A percentile compares a stretch with the other conserved stretches of the same genome.
Conservation (phyloP, 2,113 vertebrate species). For the Myrmecophaga tridactyla region DNA sequence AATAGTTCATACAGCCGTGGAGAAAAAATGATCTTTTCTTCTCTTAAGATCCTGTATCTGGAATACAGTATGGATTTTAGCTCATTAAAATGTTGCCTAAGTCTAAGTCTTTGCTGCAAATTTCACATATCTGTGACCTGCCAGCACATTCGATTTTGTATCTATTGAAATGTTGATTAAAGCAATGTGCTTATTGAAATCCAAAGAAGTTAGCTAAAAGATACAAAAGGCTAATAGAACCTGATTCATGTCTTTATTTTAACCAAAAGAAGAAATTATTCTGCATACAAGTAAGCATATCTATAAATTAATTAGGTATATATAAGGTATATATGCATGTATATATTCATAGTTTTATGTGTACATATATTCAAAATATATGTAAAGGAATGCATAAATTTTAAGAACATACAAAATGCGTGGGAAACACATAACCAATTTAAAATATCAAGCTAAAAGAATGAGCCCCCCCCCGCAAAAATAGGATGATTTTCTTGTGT, state of each 20-base stretch:
- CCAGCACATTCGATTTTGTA: not conserved
- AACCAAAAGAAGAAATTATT: not conserved
- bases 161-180: not conserved
- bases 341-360: not conserved
- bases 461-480: not conserved
- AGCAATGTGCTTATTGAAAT: not conserved
- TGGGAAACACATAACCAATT: not conserved
- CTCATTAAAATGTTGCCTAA: not conserved
- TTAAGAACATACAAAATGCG: slow-evolving; percentile 15
- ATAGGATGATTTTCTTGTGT: not conserved
- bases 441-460: slow-evolving; percentile 2
- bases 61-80: not conserved
- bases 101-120: not conserved
- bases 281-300: not conserved
- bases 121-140: slow-evolving; percentile 2
- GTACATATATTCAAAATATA: too few species aligned
- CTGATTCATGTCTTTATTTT: slow-evolving; percentile 25
- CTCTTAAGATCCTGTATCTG: not conserved
- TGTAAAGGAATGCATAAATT: not conserved
- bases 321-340: too few species aligned
- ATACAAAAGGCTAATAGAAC: not conserved
- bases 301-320: slow-evolving; percentile 2
- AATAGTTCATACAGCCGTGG: not conserved
- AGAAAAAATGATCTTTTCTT: not conserved
- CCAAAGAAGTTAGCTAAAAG: not conserved